phyloP scores from a whole-genome alignment of 2,888 invertebrate species.

The Catocala sponsa region DNA sequence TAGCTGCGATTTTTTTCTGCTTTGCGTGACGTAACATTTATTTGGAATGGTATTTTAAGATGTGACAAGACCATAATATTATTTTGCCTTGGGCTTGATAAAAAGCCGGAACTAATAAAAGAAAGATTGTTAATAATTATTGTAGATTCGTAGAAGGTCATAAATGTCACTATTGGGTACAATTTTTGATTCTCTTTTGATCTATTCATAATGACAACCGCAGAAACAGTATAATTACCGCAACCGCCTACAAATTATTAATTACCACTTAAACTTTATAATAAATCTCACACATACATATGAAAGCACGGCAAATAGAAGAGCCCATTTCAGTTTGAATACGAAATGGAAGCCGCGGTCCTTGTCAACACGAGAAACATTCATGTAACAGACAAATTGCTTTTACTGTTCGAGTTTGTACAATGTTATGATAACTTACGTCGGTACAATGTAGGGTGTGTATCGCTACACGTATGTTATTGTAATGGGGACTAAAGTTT shows the following conservation, averaged over 20 bases:
- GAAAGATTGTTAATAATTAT: too few relatives aligned
- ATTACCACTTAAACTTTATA: slow-evolving; percentile 10
- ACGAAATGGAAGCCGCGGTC: slow-evolving; percentile 60
- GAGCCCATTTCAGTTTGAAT: slow-evolving; percentile 55
- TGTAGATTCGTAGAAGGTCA: too few relatives aligned
- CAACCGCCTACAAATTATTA: not conserved
- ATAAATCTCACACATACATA: slow-evolving; percentile 29
- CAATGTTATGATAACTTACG: slow-evolving; percentile 51
- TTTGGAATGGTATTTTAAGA: too few relatives aligned
- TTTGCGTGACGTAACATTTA: too few relatives aligned
- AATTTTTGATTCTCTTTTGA: too few relatives aligned
- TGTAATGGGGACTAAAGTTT: slow-evolving; percentile 41
- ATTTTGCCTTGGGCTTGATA: too few relatives aligned
- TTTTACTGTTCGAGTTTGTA: slow-evolving; percentile 56
- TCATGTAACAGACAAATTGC: slow-evolving; percentile 67
- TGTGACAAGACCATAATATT: too few relatives aligned
- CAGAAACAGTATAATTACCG: too few relatives aligned
- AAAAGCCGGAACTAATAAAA: too few relatives aligned
- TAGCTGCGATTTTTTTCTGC: too few relatives aligned
- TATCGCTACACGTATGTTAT: slow-evolving; percentile 38
- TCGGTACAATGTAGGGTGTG: slow-evolving; percentile 36
- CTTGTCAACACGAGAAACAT: slow-evolving; percentile 64
- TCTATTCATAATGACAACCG: too few relatives aligned
- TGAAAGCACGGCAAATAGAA: slow-evolving; percentile 36
- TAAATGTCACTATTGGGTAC: too few relatives aligned